A percentile compares a stretch with the other conserved stretches of the same genome.
Evolutionary conservation across 2,113 vertebrate genomes (phyloP).

Genomic region (Podarcis cretensis): DNA sequence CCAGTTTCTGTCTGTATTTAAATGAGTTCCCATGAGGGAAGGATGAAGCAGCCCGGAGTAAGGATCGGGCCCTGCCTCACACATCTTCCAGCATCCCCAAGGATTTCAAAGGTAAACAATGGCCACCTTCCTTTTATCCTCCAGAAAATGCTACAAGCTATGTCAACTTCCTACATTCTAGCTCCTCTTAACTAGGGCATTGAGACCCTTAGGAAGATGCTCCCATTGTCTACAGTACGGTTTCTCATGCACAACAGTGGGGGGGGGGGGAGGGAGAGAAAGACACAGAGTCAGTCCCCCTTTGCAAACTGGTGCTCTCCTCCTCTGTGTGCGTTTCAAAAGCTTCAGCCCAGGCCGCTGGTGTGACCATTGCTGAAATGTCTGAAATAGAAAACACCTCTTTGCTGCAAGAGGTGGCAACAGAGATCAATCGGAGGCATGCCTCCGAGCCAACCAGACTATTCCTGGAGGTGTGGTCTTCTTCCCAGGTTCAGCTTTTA

Average conservation of each 20-base stretch:
- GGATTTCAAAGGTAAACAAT: constrained; percentile 6
- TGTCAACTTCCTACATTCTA: neutral
- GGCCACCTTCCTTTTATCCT: neutral
- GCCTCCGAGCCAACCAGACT: constrained; percentile 11
- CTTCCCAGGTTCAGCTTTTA: neutral
- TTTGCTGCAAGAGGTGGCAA: constrained; percentile 2
- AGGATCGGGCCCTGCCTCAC: neutral
- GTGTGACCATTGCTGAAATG: neutral
- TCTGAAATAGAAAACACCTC: neutral
- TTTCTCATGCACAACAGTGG: neutral
- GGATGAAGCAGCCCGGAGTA: neutral
- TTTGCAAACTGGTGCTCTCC: neutral
- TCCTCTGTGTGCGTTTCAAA: neutral
- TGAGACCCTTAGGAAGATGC: neutral
- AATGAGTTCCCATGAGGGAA: constrained; percentile 15
- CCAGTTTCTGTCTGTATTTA: constrained; percentile 4
- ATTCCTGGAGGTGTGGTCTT: constrained; percentile 18
- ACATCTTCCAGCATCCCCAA: neutral
- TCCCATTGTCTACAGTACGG: neutral
- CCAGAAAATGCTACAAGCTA: neutral
- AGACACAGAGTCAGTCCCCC: too few relatives aligned
- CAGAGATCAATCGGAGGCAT: constrained; percentile 27
- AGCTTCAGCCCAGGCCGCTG: neutral
- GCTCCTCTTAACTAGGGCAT: constrained; percentile 17
- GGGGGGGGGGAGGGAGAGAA: too few relatives aligned